A percentile compares a stretch with the other conserved stretches of the same genome.
Evolutionary conservation across 2,113 vertebrate species (phyloP).

Genomic region (Crocuta crocuta): DNA sequence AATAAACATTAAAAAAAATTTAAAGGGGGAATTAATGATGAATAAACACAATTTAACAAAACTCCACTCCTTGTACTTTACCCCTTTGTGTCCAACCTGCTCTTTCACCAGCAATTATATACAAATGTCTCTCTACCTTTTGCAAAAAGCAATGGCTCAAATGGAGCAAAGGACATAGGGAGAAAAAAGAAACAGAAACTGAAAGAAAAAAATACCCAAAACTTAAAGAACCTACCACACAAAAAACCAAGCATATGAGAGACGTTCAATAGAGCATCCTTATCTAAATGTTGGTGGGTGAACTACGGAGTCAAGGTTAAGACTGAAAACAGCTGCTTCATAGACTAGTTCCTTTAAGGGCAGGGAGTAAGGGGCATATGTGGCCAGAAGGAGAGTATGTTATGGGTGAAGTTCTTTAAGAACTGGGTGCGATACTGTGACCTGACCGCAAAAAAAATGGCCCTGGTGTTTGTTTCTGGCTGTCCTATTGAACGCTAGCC

Average conservation of each 20-base stretch:
- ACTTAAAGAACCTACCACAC: background rate
- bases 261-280: background rate
- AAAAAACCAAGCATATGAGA: background rate
- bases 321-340: background rate
- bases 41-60: background rate
- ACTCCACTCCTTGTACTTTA: background rate
- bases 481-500: background rate
- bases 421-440: rapidly evolving
- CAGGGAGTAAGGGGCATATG: background rate
- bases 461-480: background rate
- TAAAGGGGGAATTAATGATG: background rate
- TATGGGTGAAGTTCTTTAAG: background rate
- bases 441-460: background rate
- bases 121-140: background rate
- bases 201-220: background rate
- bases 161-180: background rate
- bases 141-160: background rate
- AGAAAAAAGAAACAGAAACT: background rate
- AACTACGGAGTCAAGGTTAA: background rate
- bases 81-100: background rate
- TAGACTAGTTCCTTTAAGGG: background rate
- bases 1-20: no score
- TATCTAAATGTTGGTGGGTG: background rate
- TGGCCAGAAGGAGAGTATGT: background rate
- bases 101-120: background rate